Base-by-base conservation (phyloP, 2,797 vertebrate species). In the Anolis apletophallus region DNA sequence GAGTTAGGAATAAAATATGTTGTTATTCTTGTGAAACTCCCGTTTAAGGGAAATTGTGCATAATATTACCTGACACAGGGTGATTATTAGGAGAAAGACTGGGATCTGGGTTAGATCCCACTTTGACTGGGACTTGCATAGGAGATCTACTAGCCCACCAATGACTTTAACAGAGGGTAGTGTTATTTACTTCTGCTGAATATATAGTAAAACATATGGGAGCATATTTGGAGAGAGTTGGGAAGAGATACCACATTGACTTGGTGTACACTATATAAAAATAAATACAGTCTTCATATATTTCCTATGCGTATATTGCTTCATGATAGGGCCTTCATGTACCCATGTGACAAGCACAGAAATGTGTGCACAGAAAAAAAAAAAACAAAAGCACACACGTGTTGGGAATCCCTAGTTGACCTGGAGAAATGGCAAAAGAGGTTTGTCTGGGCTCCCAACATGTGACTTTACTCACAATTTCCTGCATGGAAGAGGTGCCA, bases 391-490 rank as follows among this genome's bases (percentile, higher is more conserved):
- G 61, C 26, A 64, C 61, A 69, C 21, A 29, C 23, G 14, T 54
- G 68, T 54, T 54, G 26, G 52, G 46, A 52, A 85, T 46, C 34
- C 29, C 52, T 29, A 23, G 54, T 59, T n/a, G 32, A 34, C 11
- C 36, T 77, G 36, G 34, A 23, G 14, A 77, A 13, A 40, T 23
- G 16, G 8, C 23, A 46, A 57, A 85, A 78, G 32, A 69, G 64
- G 61, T 26, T 36, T 69, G 17, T 46, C 36, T 85, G 17, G 23
- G 13, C 40, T 69, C 23, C 52, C 40, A 34, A 55, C 7, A 26
- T 81, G 73, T 82, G 73, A 71, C n/a, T 34, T 75, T 61, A 71
- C 54, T 6, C 64, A 73, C 5, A 34, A 57, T 82, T 71, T 77
- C 67, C 74, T 79, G 3, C 3, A 54, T 64, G 34, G 17, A 80